Base-by-base conservation (phyloP, 1,140 invertebrate species). In the Brachionus rotundiformis region DNA sequence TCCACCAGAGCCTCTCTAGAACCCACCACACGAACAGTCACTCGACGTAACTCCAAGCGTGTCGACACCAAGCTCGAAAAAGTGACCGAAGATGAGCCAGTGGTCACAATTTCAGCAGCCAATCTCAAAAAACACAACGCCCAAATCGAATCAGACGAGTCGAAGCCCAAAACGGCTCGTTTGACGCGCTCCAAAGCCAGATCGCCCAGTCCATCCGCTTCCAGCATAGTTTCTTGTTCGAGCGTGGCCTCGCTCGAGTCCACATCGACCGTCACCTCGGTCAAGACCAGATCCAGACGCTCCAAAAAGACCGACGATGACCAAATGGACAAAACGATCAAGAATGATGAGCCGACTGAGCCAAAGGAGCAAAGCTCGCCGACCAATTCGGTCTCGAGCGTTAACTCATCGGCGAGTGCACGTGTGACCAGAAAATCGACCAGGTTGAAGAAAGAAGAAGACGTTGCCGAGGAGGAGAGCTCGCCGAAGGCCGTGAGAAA, bases 101-200 rank as follows among this genome's bases (percentile, higher is more conserved):
- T 16, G 5, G 2, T 3, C 23, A 71, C 29, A 25, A 71, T 73
- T 6, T 73, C 68, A 44, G 19, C 41, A 6, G 39, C 16, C 19
- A 73, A 44, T 73, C 23, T 73, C 23, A 73, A 73, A 41, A 73
- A 73, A 44, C 68, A 73, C 36, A 73, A 73, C n/a, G 36, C 36
- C 1, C 36, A 44, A n/a, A 73, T 25, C 10, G 25, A 44, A 25
- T 11, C 3, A 41, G 23, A 41, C 16, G 39, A 47, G 5, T 25
- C 36, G 23, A 73, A 36, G 13, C 39, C 68, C 0, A 73, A 73
- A 27, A 13, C 39, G 8, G 19, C 68, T 44, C 68, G 68, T 25
- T 27, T 29, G 1, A 73, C 68, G 1, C 19, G 68, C 11, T 73
- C 68, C 36, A 73, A 73, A 23, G 36, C 16, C 6, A 27, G 68